Conservation (phyloP, 2,113 vertebrate species). For the Plecotus auritus region DNA sequence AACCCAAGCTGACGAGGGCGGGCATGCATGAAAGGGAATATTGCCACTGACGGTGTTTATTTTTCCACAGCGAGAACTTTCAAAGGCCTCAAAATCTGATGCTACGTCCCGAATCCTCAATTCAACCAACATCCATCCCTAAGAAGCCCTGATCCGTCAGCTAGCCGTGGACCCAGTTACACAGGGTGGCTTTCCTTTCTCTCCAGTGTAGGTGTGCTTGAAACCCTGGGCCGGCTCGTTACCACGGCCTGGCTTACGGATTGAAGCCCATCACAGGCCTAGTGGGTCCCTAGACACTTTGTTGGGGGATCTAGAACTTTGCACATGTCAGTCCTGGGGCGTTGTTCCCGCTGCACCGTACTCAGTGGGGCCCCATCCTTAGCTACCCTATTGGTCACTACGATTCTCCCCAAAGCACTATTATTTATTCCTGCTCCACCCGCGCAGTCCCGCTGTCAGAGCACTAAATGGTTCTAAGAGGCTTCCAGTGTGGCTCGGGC, state of each 20-base stretch:
- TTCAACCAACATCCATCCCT: constrained; percentile 75
- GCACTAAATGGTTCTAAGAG: constrained; percentile 33
- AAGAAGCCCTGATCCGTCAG: constrained; percentile 2
- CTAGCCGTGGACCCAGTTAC: not conserved
- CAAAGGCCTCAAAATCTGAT: constrained; percentile 83
- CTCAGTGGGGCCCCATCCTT: not conserved
- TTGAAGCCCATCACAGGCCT: no score
- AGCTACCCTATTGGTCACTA: not conserved
- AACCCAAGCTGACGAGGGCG: not conserved
- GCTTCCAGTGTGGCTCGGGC: not conserved
- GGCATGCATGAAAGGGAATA: not conserved
- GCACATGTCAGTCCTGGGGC: constrained; percentile 6
- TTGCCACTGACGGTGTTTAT: constrained; percentile 21
- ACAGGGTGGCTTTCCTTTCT: not conserved
- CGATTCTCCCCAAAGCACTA: constrained; percentile 22
- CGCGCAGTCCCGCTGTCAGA: not conserved
- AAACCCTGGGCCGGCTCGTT: not conserved
- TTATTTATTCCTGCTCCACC: constrained; percentile 34
- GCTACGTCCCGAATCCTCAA: constrained; percentile 75
- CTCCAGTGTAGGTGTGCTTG: not conserved
- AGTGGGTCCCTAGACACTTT: not conserved
- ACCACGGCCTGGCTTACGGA: not conserved
- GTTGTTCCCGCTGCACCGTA: not conserved
- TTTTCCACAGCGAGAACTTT: constrained; percentile 81
- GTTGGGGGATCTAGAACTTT: constrained; percentile 4